Evolutionary conservation across 1,140 invertebrate species (phyloP).

Genomic region (Drosophila ogumai): DNA sequence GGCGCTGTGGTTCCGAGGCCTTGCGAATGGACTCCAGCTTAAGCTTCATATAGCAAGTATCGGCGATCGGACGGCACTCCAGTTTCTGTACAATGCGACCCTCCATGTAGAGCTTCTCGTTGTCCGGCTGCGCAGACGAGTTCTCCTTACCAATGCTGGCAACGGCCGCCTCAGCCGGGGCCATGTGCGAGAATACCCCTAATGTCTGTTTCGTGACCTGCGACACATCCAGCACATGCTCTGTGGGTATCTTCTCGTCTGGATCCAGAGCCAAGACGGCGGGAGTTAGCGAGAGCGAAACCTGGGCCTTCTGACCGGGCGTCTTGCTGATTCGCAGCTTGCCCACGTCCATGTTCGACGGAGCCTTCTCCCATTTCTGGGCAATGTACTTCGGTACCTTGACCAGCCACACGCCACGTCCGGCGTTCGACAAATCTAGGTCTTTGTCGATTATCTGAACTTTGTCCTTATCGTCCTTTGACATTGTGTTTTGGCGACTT

Average conservation of each 20-base stretch:
- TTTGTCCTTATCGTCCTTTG: slow-evolving; percentile 80
- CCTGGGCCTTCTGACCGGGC: slow-evolving; percentile 86
- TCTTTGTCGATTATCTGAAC: slow-evolving; percentile 87
- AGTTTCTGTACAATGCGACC: slow-evolving; percentile 97
- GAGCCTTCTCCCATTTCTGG: slow-evolving; percentile 92
- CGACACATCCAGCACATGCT: slow-evolving; percentile 95
- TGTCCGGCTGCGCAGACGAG: slow-evolving; percentile 87
- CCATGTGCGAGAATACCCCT: slow-evolving; percentile 94
- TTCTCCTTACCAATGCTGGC: slow-evolving; percentile 83
- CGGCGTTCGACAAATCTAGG: slow-evolving; percentile 94
- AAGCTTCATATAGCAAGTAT: slow-evolving; percentile 93
- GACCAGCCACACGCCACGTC: slow-evolving; percentile 96
- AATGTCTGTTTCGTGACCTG: slow-evolving; percentile 94
- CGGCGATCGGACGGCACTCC: slow-evolving; percentile 95
- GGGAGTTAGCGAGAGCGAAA: slow-evolving; percentile 86
- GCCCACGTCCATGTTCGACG: slow-evolving; percentile 88
- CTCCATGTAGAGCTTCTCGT: slow-evolving; percentile 94
- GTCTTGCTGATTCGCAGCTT: slow-evolving; percentile 87
- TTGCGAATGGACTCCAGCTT: slow-evolving; percentile 94
- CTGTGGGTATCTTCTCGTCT: slow-evolving; percentile 85
- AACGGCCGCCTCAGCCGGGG: slow-evolving; percentile 71
- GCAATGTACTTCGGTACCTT: slow-evolving; percentile 99
- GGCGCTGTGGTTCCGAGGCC: slow-evolving; percentile 91
- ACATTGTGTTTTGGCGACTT: slow-evolving; percentile 56
- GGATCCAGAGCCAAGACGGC: slow-evolving; percentile 83